phyloP scores from a whole-genome alignment of 2,113 vertebrate species.

The Anguilla rostrata region DNA sequence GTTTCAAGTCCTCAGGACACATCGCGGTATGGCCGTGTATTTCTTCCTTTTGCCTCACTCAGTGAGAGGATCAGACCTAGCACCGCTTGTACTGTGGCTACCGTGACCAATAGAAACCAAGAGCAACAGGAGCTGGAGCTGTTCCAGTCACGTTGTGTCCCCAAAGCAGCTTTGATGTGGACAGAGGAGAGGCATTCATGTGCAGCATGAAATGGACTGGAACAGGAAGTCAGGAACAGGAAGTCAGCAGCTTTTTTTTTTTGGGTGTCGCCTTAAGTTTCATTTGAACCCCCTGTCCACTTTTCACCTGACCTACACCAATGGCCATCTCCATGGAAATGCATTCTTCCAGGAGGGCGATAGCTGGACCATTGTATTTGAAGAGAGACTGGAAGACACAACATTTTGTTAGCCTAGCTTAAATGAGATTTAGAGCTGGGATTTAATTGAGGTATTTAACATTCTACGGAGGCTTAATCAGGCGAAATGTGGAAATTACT shows the following conservation, averaged over 20 bases:
- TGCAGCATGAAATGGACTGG: too few relatives aligned
- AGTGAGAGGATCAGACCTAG: too few relatives aligned
- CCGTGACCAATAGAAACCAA: too few relatives aligned
- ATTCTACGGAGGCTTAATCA: neutral
- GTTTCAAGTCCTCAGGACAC: too few relatives aligned
- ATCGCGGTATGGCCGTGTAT: too few relatives aligned
- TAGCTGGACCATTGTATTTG: neutral
- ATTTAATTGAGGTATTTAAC: neutral
- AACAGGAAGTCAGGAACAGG: slow-evolving; percentile 42
- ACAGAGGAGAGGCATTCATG: neutral
- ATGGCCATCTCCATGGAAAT: neutral
- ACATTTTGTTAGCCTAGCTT: neutral
- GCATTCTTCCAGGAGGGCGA: neutral
- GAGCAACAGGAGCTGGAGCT: too few relatives aligned
- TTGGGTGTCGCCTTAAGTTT: neutral
- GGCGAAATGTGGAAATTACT: neutral
- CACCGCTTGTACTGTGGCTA: too few relatives aligned
- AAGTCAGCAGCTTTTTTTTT: slow-evolving; percentile 44
- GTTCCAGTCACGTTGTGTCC: too few relatives aligned
- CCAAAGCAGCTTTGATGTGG: neutral
- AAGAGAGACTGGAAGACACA: neutral
- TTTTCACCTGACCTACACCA: neutral
- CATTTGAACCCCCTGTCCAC: neutral
- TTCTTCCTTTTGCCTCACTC: too few relatives aligned
- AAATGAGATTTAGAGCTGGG: neutral